phyloP scores from a whole-genome alignment of 2,888 invertebrate genomes.

The Tenthredo notha region DNA sequence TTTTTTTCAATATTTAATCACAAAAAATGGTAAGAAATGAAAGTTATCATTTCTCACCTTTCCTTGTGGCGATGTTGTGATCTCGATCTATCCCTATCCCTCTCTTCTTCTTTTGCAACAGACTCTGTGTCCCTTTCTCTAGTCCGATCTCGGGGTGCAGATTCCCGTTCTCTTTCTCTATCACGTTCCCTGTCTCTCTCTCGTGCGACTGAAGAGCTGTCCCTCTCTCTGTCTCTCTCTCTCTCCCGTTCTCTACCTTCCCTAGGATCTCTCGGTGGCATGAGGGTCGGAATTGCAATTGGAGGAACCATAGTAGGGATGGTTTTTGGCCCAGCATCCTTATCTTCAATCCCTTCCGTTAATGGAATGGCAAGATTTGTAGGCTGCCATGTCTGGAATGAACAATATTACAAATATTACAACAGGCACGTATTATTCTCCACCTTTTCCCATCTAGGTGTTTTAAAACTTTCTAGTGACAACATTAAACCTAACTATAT shows the following conservation, averaged over 20 bases:
- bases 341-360: slow-evolving; percentile 73
- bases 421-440: background rate
- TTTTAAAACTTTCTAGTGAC: background rate
- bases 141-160: slow-evolving; percentile 69
- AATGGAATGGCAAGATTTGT: slow-evolving; percentile 74
- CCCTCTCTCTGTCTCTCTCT: slow-evolving; percentile 76
- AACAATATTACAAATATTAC: slow-evolving; percentile 22
- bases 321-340: slow-evolving; percentile 72
- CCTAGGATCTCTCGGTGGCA: slow-evolving; percentile 69
- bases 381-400: slow-evolving; percentile 74
- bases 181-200: slow-evolving; percentile 73
- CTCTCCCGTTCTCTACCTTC: slow-evolving; percentile 79
- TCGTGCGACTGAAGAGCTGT: slow-evolving; percentile 74
- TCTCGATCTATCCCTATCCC: slow-evolving; percentile 77
- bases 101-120: slow-evolving; percentile 66
- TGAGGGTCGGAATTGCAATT: slow-evolving; percentile 72
- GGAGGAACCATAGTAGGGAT: slow-evolving; percentile 77
- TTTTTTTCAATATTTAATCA: slow-evolving; percentile 29
- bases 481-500: background rate
- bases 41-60: slow-evolving; percentile 78
- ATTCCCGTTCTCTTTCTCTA: slow-evolving; percentile 65
- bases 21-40: background rate
- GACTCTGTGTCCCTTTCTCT: slow-evolving; percentile 72
- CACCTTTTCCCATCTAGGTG: background rate
- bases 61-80: slow-evolving; percentile 83